These are phyloP conservation scores for Xiphias gladius DNA, from an alignment of 2,113 vertebrate species.

Conservation along the genomic window DNA sequence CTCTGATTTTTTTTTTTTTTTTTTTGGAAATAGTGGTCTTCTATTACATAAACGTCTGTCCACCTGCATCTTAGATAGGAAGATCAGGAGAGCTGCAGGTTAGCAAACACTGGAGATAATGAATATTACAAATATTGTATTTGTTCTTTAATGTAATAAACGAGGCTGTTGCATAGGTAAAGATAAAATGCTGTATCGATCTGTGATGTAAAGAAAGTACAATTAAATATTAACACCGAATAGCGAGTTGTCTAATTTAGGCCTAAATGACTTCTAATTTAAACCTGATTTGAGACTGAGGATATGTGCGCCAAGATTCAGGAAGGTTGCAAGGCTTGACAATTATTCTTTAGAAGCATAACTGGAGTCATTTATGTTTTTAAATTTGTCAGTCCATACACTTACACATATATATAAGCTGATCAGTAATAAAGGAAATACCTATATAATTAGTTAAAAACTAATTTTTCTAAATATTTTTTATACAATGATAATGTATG, in stretches of 20 bases:
- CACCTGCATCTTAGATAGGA: neutral
- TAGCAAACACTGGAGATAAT: neutral
- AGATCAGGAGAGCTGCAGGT: neutral
- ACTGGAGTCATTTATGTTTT: neutral
- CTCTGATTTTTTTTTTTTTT: no score
- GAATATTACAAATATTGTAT: neutral
- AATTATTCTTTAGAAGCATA: neutral
- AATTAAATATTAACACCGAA: conserved; percentile 1
- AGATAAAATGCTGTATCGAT: neutral
- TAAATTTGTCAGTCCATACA: neutral
- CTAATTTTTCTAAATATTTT: no score
- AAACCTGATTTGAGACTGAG: neutral
- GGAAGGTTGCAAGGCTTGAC: neutral
- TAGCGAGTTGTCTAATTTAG: neutral
- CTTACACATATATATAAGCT: neutral
- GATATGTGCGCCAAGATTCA: neutral
- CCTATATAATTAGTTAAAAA: no score
- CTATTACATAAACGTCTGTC: no score
- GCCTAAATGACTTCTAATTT: neutral
- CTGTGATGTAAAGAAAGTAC: neutral
- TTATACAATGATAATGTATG: neutral
- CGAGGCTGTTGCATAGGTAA: neutral
- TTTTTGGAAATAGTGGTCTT: neutral
- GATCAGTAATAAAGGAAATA: neutral
- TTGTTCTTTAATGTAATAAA: neutral